Evolutionary conservation across 2,888 invertebrate genomes (phyloP).

Genomic region (Halictus quadricinctus): DNA sequence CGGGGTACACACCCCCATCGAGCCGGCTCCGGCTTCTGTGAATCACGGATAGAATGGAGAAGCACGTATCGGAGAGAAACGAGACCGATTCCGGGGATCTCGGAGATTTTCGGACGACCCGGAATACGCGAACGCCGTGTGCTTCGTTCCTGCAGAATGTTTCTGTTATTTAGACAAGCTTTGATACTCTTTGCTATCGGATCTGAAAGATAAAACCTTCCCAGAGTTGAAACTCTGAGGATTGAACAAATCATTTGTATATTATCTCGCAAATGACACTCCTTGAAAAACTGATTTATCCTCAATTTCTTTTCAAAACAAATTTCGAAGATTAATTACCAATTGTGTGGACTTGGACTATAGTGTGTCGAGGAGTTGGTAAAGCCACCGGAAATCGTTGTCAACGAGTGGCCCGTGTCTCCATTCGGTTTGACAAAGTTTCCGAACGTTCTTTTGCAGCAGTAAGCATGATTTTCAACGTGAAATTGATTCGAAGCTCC

Average conservation of each 20-base stretch:
- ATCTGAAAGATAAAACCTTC: neutral
- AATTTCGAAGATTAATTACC: no score
- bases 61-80: conserved; percentile 38
- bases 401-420: no score
- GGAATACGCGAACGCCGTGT: no score
- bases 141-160: neutral
- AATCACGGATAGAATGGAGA: conserved; percentile 34
- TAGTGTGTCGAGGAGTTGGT: no score
- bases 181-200: neutral
- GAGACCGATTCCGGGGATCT: neutral
- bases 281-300: no score
- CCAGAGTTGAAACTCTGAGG: neutral
- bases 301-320: no score
- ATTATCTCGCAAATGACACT: no score
- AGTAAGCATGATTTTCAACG: neutral
- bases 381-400: no score
- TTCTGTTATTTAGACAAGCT: neutral
- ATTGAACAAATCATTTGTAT: no score
- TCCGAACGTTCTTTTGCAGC: no score
- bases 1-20: conserved; percentile 19
- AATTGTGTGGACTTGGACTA: no score
- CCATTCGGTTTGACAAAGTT: no score
- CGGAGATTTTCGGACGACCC: neutral
- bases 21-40: conserved; percentile 24
- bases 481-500: neutral